Conservation (phyloP, 2,797 vertebrate species). For the Lepus oiostolus region DNA sequence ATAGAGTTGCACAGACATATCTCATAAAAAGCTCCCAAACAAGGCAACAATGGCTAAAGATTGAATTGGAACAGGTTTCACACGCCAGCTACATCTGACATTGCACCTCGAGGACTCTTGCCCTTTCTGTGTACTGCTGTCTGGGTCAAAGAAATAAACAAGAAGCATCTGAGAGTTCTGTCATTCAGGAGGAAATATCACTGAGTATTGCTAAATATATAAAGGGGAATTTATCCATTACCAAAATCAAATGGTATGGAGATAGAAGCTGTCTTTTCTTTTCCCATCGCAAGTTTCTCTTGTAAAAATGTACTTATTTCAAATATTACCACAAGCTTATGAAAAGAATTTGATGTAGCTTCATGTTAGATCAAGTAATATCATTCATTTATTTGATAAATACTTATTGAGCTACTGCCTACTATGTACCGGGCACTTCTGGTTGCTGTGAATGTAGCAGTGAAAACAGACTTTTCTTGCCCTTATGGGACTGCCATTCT, state of each 20-base stretch:
- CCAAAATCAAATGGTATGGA: not conserved
- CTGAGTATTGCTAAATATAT: not conserved
- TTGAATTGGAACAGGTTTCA: not conserved
- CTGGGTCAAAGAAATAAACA: slow-evolving; percentile 55
- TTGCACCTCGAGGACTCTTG: not conserved
- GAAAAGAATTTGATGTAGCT: not conserved
- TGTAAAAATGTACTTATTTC: slow-evolving; percentile 51
- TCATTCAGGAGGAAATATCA: slow-evolving; percentile 37
- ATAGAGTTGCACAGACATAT: slow-evolving; percentile 47
- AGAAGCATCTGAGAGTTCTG: not conserved
- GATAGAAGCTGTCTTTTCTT: not conserved
- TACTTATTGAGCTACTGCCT: not conserved
- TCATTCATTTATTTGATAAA: not conserved
- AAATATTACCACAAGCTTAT: not conserved
- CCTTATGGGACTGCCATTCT: not conserved
- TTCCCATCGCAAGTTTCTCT: slow-evolving; percentile 6
- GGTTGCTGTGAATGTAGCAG: not conserved
- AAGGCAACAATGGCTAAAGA: slow-evolving; percentile 45
- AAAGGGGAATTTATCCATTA: not conserved
- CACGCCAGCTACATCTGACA: not conserved
- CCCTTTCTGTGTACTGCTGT: not conserved
- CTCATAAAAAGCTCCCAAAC: slow-evolving; percentile 53
- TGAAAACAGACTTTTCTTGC: not conserved
- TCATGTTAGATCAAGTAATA: slow-evolving; percentile 6
- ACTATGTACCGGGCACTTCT: not conserved